Evolutionary conservation across 2,113 vertebrate genomes (phyloP), one percentile per base, ranked within the genome.

Genomic region (Nothobranchius kuhntae): DNA sequence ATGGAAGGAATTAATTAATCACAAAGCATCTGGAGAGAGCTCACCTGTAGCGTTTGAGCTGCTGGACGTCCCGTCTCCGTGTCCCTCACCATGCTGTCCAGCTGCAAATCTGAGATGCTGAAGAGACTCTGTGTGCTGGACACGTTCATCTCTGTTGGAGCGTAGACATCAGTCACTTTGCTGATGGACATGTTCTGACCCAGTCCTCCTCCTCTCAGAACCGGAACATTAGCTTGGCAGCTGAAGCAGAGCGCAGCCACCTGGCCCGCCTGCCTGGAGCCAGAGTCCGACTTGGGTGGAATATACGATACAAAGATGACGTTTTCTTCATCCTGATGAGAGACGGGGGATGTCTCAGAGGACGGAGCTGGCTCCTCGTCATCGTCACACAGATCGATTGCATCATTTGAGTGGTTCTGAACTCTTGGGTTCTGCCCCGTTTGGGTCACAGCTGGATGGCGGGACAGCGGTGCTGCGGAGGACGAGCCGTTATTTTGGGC

Each of bases 271-370:
- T 52, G 55, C 6, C 11, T 8, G 9, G 77, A 45, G 3, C 17
- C 45, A 8, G 58, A 53, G 65, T 81, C 45, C 2, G 56, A 36
- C 61, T 80, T 89, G 40, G 91, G 92, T 61, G 90, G 91, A 73
- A 82, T 87, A 50, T 92, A 93, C 0, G 91, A 92, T n/a, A 91
- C 90, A 76, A 93, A 93, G 58, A 92, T 91, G 1, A 92, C 92
- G 24, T 89, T 90, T 51, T 93, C 91, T 64, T 91, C 92, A 12
- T 86, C 83, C n/a, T 7, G 65, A 6, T 11, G 64, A 52, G 56
- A 45, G 15, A 12, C 13, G 0, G 44, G 15, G 5, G 73, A 11
- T 47, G 13, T 9, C 4, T 21, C 15, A 11, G 35, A 42, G 13
- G 66, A n/a, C 9, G 54, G 14, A 30, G 52, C 57, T 11, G 26